A percentile compares a stretch with the other conserved stretches of the same genome.
Conservation (phyloP, 1,140 invertebrate species). For the Lepidurus packardi region DNA sequence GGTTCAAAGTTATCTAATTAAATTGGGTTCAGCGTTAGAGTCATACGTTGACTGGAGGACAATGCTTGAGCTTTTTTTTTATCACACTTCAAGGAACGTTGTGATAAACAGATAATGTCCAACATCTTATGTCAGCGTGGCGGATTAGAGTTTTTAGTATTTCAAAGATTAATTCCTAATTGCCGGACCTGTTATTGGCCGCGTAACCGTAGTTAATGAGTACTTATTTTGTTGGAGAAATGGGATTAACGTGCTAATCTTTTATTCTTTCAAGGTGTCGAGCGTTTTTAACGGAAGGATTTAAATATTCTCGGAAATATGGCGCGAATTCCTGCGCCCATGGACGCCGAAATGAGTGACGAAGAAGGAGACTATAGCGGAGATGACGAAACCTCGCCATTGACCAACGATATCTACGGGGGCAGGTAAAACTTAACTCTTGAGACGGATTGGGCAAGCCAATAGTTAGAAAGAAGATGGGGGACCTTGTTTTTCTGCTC, state of each 20-base stretch:
- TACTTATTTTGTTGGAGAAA: background rate
- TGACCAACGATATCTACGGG: constrained; percentile 69
- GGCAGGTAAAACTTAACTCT: constrained; percentile 62
- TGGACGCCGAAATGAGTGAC: constrained; percentile 39
- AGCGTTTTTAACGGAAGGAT: background rate
- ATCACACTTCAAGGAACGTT: background rate
- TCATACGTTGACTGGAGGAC: background rate
- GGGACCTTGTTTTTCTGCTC: background rate
- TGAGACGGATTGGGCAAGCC: background rate
- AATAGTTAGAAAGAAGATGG: background rate
- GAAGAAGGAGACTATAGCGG: constrained; percentile 72
- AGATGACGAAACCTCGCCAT: constrained; percentile 74
- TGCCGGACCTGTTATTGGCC: no score
- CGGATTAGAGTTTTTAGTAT: background rate
- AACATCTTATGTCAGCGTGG: background rate
- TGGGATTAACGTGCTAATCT: background rate
- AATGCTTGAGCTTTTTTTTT: background rate
- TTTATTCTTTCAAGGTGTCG: background rate
- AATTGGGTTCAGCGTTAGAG: background rate
- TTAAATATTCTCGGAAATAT: constrained; percentile 22
- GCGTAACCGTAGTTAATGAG: background rate
- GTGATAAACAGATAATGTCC: background rate
- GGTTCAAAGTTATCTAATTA: background rate
- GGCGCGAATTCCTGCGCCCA: constrained; percentile 27
- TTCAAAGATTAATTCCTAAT: background rate